phyloP scores from a whole-genome alignment of 2,113 vertebrate genomes.

The Morphnarchus princeps region DNA sequence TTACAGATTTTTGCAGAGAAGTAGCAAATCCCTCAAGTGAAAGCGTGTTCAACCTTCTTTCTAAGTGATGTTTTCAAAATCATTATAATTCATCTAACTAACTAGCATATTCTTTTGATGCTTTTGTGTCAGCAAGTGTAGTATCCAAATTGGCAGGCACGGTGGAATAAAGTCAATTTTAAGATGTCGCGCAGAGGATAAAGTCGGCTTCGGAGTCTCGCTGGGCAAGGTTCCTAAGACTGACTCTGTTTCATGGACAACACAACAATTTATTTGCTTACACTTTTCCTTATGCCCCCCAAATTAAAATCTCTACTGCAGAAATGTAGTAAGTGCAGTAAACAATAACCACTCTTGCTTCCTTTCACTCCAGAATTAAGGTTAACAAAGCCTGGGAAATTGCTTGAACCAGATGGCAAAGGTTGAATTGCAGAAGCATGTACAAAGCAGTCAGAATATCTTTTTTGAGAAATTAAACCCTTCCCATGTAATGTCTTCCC shows the following conservation, averaged over 20 bases:
- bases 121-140: neutral
- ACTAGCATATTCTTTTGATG: neutral
- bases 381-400: conserved; percentile 20
- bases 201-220: neutral
- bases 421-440: neutral
- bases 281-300: neutral
- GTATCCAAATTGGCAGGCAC: neutral
- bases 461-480: conserved; percentile 8
- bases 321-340: neutral
- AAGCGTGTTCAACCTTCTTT: neutral
- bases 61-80: neutral
- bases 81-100: conserved; percentile 1
- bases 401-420: neutral
- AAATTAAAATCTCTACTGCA: neutral
- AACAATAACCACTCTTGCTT: neutral
- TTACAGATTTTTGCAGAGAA: neutral
- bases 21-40: neutral
- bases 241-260: neutral
- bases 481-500: neutral
- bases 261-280: neutral
- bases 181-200: neutral
- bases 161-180: neutral
- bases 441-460: neutral
- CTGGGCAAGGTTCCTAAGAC: neutral
- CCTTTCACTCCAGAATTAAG: neutral